Evolutionary conservation across 1,140 invertebrate genomes (phyloP), one percentile per base, ranked within the genome.

Genomic region (Holotrichia oblita): DNA sequence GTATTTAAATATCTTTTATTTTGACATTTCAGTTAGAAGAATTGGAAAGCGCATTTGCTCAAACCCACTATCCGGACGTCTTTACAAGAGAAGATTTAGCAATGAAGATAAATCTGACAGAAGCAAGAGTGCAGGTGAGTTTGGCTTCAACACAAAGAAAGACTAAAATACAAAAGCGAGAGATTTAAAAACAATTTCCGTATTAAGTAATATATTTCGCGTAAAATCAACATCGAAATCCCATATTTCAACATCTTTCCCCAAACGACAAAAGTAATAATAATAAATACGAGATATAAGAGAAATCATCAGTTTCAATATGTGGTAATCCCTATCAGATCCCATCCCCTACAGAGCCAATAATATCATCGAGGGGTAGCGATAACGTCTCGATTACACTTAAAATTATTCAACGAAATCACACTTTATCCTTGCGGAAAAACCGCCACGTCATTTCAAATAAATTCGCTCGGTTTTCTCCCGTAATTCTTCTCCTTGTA

Each of bases 11-110:
- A 40, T 2, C 6, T 40, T 40, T 44, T 55, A 17, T 55, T 44
- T 9, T 44, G 42, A n/a, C 48, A 17, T 85, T 82, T 10, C 89
- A 97, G 94, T 87, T 99, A 84, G 98, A 98, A 88, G 97, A 99
- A 88, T 88, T 99, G 84, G 98, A 99, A 89, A 98, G 96, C 82
- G 97, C 97, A 72, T 99, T 99, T 87, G 94, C 96, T 77, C 96
- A 98, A 87, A 99, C 98, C 24, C 98, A 99, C 87, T 99, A 99
- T 87, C 98, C 98, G 7, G 98, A 99, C 88, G 97, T 99, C 75
- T 99, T 99, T 89, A 99, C 96, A 0, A 90, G 98, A 82, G 97
- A 99, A 88, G 97, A 99, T 88, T 90, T 99, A 72, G 97, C 98
- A n/a, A 97, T 98, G 93, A 97, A 98, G 89, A 99, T 99, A 85